Base-by-base conservation (phyloP, 37 sponge, comb jelly and placozoan genomes). In the Corticium candelabrum region DNA sequence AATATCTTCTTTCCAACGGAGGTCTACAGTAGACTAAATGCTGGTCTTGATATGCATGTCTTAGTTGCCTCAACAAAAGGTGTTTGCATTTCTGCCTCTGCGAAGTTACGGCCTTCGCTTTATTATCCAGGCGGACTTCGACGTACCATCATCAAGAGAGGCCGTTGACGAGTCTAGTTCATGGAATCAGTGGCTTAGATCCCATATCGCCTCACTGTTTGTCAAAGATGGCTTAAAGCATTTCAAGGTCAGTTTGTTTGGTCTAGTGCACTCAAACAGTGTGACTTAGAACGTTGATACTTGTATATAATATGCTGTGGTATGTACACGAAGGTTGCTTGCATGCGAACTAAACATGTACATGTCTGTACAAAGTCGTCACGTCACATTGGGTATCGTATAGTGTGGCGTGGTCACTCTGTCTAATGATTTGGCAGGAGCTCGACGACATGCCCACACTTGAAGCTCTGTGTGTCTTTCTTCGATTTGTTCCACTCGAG, bases 131-230 rank as follows among this genome's bases (percentile, higher is more conserved):
- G 88, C 84, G 34, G 84, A 87, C 84, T 87, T 87, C 79, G 88
- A 87, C 72, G 69, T 87, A 3, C 88, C 88, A 1, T 82, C 83
- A 11, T 83, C 88, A 41, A 75, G 88, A 4, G 88, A 87, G 34
- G 84, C 78, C 56, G 88, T 87, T 41, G 83, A 79, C 37, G 36
- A 41, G 38, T 79, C 82, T 62, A 87, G 84, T 62, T 43, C 84
- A 11, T 87, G 88, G 88, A 87, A 87, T 35, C 88, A 87, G 84
- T 87, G 84, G 84, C 76, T 87, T 15, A 79, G 88, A 36, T 81
- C 80, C 21, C 72, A 87, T 39, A 83, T 87, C 30, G 80, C 88
- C 3, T 76, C 76, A 3, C 81, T 87, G 1, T 86, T 86, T 39
- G 15, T 77, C 37, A 3, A 76, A 27, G 27, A 76, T 11, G 50